Evolutionary conservation across 2,113 vertebrate genomes (phyloP), one percentile per base, ranked within the genome.

Genomic region (Phocoena phocoena): DNA sequence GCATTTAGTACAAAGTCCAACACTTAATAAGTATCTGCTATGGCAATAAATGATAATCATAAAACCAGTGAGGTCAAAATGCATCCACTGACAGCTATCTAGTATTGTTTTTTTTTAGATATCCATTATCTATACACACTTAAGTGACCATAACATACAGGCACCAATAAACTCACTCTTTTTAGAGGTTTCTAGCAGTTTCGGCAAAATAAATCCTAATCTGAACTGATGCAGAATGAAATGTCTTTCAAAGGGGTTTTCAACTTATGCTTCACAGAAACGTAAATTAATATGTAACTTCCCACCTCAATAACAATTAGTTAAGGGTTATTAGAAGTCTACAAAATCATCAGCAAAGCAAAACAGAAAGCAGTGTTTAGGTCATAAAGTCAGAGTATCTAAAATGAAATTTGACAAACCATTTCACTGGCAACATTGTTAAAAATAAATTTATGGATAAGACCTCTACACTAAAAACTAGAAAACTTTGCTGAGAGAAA

Each of bases 361-460:
- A 60, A 90, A 60, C 8, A 93, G 73, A 93, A 85, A 93, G 38
- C 21, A 65, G 21, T 44, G 10, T 86, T 92, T 58, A 89, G 18
- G 58, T 74, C 26, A 31, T 62, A 73, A 77, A 97, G 28, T 71
- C 13, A 21, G 33, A 58, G 26, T 36, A 21, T 20, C 25, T 21
- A 50, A 91, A 81, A 76, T 87, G 8, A 91, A 74, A 91, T 87
- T 68, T 81, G 80, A 94, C 80, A 77, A 73, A 17, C 55, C 53
- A 86, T 93, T 80, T 94, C 81, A 94, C 8, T 73, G 26, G 63
- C 11, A 74, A 50, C 14, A 50, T 0, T 50, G 58, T 79, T 67
- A 94, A 67, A 71, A 87, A 60, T 1, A 81, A 77, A 60, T 74
- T 58, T 94, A 67, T 31, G 21, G 36, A 38, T 4, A 73, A 33